phyloP scores from a whole-genome alignment of 2,113 vertebrate genomes.

The Callorhinus ursinus region DNA sequence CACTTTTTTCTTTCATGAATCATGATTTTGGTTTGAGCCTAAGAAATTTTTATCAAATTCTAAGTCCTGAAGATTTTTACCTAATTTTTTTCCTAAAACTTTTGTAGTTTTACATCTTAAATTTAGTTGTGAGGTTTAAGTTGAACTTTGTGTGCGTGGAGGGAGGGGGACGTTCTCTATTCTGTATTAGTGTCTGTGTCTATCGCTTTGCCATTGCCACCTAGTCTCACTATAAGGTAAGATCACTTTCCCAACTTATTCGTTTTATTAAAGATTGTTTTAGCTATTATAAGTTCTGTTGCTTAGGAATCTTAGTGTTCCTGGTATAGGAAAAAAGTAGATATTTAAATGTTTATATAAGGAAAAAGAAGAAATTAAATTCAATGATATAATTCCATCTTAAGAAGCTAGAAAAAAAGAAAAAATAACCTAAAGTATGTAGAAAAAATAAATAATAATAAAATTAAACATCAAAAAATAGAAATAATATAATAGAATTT shows the following conservation, averaged over 20 bases:
- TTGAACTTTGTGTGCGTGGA: not conserved
- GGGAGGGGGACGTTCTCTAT: not conserved
- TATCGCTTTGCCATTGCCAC: not conserved
- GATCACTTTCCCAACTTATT: not conserved
- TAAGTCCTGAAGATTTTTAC: not conserved
- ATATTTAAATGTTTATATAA: not conserved
- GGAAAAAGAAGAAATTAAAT: not conserved
- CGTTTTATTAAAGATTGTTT: not conserved
- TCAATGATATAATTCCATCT: not conserved
- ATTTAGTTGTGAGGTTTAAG: not conserved
- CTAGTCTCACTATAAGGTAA: not conserved
- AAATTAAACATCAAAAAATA: not conserved
- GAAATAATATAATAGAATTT: not conserved
- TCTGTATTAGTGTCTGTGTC: not conserved
- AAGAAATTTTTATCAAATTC: not conserved
- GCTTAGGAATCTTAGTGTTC: not conserved
- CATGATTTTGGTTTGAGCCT: not conserved
- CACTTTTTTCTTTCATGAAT: not conserved
- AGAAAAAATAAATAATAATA: not conserved
- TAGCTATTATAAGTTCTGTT: not conserved
- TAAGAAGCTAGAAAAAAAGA: not conserved
- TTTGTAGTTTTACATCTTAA: not conserved
- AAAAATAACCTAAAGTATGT: not conserved
- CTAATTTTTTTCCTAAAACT: not conserved
- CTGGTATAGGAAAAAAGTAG: not conserved